Percentiles rank a stretch among this genome's conserved stretches.
phyloP scores from a whole-genome alignment of 2,888 invertebrate species.

The Gymnocheta viridis region DNA sequence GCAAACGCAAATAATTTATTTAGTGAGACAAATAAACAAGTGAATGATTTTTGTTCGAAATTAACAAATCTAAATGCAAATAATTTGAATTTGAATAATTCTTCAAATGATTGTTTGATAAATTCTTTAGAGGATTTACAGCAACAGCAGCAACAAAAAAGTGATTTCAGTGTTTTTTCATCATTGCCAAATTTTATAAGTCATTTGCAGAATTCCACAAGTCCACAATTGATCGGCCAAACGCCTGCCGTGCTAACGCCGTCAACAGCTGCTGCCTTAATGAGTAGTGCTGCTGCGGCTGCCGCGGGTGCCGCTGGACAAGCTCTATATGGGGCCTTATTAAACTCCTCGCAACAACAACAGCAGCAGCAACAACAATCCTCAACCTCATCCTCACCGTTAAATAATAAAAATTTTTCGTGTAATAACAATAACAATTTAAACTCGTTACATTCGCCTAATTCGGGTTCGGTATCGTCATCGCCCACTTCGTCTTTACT shows the following conservation, averaged over 20 bases:
- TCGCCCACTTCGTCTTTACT: conserved; percentile 74
- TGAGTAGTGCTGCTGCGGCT: conserved; percentile 87
- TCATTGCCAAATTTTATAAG: conserved; percentile 75
- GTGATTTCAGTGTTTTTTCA: conserved; percentile 77
- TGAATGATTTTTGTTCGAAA: conserved; percentile 62
- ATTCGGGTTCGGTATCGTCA: conserved; percentile 74
- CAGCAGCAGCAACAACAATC: conserved; percentile 82
- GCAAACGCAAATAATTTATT: conserved; percentile 50
- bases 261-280: conserved; percentile 83
- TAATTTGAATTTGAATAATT: conserved; percentile 67
- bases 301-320: conserved; percentile 91
- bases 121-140: conserved; percentile 73
- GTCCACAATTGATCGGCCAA: conserved; percentile 68
- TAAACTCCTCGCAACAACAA: conserved; percentile 88
- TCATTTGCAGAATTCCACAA: conserved; percentile 69
- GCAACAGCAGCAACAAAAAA: conserved; percentile 61
- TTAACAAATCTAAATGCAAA: conserved; percentile 60
- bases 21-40: conserved; percentile 58
- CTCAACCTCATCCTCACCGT: conserved; percentile 62
- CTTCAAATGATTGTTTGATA: conserved; percentile 61
- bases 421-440: conserved; percentile 54
- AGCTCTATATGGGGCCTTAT: conserved; percentile 93
- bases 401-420: conserved; percentile 62
- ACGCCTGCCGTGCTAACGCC: conserved; percentile 71
- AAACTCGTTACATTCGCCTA: conserved; percentile 66